Evolutionary conservation across 2,888 invertebrate species (phyloP), one percentile per base, ranked within the genome.

Genomic region (Vannuccia rotundouncinata): DNA sequence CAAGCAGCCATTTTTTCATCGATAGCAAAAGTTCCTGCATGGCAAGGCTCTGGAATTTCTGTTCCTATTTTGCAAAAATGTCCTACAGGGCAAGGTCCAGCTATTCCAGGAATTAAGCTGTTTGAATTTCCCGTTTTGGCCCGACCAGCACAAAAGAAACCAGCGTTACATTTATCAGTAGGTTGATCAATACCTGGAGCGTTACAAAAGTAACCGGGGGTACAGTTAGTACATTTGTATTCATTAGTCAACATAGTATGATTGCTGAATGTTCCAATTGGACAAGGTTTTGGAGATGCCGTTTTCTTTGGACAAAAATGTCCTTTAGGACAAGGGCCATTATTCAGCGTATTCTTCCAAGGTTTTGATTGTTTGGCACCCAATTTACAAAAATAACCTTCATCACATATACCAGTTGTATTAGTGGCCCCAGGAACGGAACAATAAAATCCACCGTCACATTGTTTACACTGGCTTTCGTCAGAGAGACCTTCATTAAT

Each of bases 251-350:
- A 81, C 82, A 83, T 82, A 66, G 84, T 84, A 0, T 77, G 82
- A 17, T 84, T 83, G 79, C 85, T 85, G 81, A 85, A 87, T 0
- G 86, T 86, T 0, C 87, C 87, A 1, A 45, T n/a, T 1, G 29
- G 60, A 45, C 77, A 76, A 10, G 45, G 45, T 45, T n/a, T 29
- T 10, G n/a, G 45, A 17, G 5, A 5, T 5, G 17, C 45, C 17
- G 45, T 45, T 5, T 17, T 5, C 5, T 45, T 17, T 17, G 45
- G 45, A 45, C 45, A 45, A 17, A 10, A 45, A 45, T 45, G 45
- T 45, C 45, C 45, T 10, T 10, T 17, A 10, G 45, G 45, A 45
- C 45, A 45, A 45, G 45, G 45, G 17, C 45, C 45, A 17, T 10
- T 10, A 17, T 5, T 45, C 10, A 17, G 10, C 17, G 45, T 45